A percentile compares a stretch with the other conserved stretches of the same genome.
Conservation (phyloP, 2,113 vertebrate species). For the Lagopus muta region DNA sequence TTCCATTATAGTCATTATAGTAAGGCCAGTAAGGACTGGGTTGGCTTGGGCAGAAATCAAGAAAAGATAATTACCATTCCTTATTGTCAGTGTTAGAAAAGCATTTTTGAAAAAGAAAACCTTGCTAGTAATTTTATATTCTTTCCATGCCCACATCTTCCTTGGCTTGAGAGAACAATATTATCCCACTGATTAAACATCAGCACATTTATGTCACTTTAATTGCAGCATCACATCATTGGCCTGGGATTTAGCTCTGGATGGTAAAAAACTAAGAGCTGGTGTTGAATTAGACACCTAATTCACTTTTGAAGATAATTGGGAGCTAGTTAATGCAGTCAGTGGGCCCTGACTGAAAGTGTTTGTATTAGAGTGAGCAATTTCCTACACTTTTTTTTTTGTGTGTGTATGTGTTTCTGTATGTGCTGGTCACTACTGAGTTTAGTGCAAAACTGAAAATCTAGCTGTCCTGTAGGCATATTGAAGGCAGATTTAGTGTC, state of each 20-base stretch:
- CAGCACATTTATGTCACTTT: neutral
- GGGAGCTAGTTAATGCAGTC: constrained; percentile 13
- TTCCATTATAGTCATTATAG: neutral
- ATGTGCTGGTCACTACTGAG: neutral
- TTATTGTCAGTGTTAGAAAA: neutral
- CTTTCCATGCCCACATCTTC: neutral
- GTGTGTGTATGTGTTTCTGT: neutral
- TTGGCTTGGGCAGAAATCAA: neutral
- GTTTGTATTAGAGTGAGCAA: neutral
- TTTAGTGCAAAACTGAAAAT: neutral
- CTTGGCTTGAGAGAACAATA: neutral
- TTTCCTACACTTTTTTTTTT: neutral
- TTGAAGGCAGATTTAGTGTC: neutral
- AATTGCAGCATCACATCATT: neutral
- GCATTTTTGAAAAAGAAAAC: neutral
- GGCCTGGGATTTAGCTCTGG: neutral
- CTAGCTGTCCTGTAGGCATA: neutral
- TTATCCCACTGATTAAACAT: neutral
- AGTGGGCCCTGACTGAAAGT: neutral
- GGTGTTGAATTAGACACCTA: constrained; percentile 25
- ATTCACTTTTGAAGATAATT: constrained; percentile 44
- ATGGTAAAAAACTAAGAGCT: constrained; percentile 1
- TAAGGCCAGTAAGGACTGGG: neutral
- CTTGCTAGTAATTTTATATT: neutral
- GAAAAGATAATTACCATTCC: neutral